Evolutionary conservation across 2,113 vertebrate species (phyloP).

Genomic region (Gila orcuttii): DNA sequence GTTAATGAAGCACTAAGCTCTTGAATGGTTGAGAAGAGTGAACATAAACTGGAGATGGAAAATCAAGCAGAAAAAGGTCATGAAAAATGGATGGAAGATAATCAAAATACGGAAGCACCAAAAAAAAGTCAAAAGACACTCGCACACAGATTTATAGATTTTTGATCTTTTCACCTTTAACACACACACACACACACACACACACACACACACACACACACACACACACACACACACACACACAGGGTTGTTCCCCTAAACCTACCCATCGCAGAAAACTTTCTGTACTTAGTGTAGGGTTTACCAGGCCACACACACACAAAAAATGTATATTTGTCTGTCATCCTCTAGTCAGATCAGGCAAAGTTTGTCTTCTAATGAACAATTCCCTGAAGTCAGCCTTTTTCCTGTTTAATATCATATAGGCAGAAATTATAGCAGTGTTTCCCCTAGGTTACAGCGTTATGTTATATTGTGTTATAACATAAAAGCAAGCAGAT

Average conservation of each 20-base stretch:
- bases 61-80: constrained; percentile 15
- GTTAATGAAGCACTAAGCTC: constrained; percentile 11
- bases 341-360: constrained; percentile 16
- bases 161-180: not conserved
- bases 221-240: too few species aligned
- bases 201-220: too few species aligned
- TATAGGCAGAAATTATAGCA: not conserved
- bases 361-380: not conserved
- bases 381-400: constrained; percentile 7
- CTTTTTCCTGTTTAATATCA: constrained; percentile 11
- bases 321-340: constrained; percentile 7
- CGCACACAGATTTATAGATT: not conserved
- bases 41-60: constrained; percentile 1
- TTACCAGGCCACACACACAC: not conserved
- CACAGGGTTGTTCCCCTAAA: too few species aligned
- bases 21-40: constrained; percentile 15
- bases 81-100: not conserved
- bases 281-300: too few species aligned
- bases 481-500: too few species aligned
- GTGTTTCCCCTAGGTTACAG: too few species aligned
- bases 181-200: not conserved
- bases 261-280: too few species aligned
- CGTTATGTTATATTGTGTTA: too few species aligned
- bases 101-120: not conserved
- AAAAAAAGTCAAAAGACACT: not conserved